Base-by-base conservation (phyloP, 2,113 vertebrate genomes). In the Carassius auratus region DNA sequence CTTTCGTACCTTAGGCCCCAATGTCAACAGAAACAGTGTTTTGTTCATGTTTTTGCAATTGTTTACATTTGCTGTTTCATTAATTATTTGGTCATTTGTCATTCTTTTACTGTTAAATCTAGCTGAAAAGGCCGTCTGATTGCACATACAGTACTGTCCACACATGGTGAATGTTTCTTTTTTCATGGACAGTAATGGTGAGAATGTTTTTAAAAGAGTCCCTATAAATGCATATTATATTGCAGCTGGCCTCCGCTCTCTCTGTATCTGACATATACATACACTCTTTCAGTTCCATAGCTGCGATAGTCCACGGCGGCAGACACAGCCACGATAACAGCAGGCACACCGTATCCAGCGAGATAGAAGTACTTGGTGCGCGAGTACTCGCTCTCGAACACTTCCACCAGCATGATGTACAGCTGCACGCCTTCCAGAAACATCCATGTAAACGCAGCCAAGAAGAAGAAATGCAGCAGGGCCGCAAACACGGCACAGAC, bases 401-500 rank as follows among this genome's bases (percentile, higher is more conserved):
- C 98, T 91, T 99, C 98, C 88, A 99, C 97, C 93, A 99, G 94
- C 98, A 99, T 98, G 93, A 99, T 98, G 91, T 99, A 99, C 57
- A 99, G 97, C 92, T 99, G 98, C 80, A 99, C 98, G 0, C 98
- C 98, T 91, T 99, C 98, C 94, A 99, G 93, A 92, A 99, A 98
- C 98, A 99, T 99, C 98, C 98, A 99, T 8, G 98, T 99, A 93
- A 99, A 99, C 66, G 98, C 98, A 52, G 98, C 97, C 95, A 99
- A 91, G 94, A 99, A 99, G 96, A 99, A 99, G 95, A 99, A 99
- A 92, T 99, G 97, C 83, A 99, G 94, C 78, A 99, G 94, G 55
- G 98, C 98, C 1, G 98, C 98, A n/a, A 99, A 99, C 75, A 99
- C 97, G 0, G 98, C 97, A 89, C 98, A 99, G 85, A 96, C 97